Percentiles rank a stretch among this genome's conserved stretches.
Conservation (phyloP, 2,888 invertebrate genomes). For the Mesorhabditis belari region DNA sequence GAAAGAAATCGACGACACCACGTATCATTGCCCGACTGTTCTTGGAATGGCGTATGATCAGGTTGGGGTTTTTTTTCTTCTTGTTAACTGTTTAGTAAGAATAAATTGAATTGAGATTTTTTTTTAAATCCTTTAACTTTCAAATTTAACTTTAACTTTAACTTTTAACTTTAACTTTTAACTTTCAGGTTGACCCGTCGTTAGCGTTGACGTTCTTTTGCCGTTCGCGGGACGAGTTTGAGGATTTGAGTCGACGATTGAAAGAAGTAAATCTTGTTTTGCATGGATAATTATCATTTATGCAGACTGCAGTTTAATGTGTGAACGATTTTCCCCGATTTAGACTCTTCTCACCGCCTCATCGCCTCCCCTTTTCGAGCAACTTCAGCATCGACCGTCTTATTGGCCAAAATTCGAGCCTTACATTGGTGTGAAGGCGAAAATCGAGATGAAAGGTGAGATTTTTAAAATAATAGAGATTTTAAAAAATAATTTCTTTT, state of each 20-base stretch:
- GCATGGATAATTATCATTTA: neutral
- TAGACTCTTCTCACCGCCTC: slow-evolving; percentile 37
- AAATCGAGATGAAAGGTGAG: slow-evolving; percentile 36
- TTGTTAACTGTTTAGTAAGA: no score
- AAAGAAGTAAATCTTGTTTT: neutral
- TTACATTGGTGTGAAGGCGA: slow-evolving; percentile 38
- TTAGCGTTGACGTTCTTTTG: slow-evolving; percentile 48
- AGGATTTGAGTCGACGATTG: slow-evolving; percentile 1
- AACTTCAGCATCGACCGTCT: slow-evolving; percentile 44
- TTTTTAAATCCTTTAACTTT: no score
- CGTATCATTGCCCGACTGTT: slow-evolving; percentile 49
- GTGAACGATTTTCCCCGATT: slow-evolving; percentile 2
- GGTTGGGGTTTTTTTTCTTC: slow-evolving; percentile 5
- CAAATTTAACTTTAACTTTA: no score
- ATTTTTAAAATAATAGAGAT: slow-evolving; percentile 7
- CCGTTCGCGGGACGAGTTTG: slow-evolving; percentile 33
- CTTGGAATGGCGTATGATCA: slow-evolving; percentile 45
- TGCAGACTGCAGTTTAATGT: neutral
- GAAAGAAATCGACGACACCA: slow-evolving; percentile 36
- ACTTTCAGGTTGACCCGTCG: slow-evolving; percentile 45
- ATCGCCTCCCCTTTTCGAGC: slow-evolving; percentile 47
- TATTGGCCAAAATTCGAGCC: slow-evolving; percentile 49
- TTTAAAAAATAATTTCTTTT: slow-evolving; percentile 3
- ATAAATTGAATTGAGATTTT: no score
- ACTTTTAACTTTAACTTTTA: no score